Percentiles rank a stretch among this genome's conserved stretches.
phyloP scores from a whole-genome alignment of 2,888 invertebrate genomes.

The Leistus spinibarbis region DNA sequence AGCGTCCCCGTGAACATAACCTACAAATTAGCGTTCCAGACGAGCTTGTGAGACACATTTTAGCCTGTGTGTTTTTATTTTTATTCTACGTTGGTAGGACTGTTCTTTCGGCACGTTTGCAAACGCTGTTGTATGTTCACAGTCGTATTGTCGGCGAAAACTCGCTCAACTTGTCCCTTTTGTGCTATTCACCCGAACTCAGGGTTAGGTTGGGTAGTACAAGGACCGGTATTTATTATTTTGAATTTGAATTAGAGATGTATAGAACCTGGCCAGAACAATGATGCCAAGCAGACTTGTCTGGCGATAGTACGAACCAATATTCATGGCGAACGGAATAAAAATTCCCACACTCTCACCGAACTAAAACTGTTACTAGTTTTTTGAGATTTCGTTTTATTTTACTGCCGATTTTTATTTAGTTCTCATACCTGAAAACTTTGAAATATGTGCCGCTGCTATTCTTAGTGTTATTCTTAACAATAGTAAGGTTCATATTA shows the following conservation, averaged over 20 bases:
- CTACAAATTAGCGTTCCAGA: constrained; percentile 36
- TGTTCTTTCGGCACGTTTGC: constrained; percentile 1
- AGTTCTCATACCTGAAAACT: too few relatives aligned
- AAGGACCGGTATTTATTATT: constrained; percentile 38
- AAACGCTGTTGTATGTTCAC: constrained; percentile 18
- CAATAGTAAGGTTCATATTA: too few relatives aligned
- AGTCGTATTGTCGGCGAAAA: constrained; percentile 16
- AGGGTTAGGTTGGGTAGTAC: background rate
- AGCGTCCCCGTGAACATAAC: constrained; percentile 19
- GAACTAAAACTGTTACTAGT: too few relatives aligned
- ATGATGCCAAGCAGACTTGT: constrained; percentile 32
- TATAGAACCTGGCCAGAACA: constrained; percentile 29
- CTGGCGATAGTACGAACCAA: constrained; percentile 33
- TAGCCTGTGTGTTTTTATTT: background rate
- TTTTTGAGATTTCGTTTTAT: background rate
- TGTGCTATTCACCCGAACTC: constrained; percentile 7
- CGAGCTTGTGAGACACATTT: constrained; percentile 37
- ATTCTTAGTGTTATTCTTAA: too few relatives aligned
- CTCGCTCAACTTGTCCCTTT: constrained; percentile 33
- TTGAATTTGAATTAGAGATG: constrained; percentile 38
- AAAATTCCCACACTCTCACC: background rate
- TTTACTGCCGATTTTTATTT: background rate
- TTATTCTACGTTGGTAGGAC: background rate
- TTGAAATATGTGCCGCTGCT: background rate
- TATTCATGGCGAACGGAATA: constrained; percentile 5